Conservation (phyloP, 2,113 vertebrate species). For the Diphyllodes magnificus region DNA sequence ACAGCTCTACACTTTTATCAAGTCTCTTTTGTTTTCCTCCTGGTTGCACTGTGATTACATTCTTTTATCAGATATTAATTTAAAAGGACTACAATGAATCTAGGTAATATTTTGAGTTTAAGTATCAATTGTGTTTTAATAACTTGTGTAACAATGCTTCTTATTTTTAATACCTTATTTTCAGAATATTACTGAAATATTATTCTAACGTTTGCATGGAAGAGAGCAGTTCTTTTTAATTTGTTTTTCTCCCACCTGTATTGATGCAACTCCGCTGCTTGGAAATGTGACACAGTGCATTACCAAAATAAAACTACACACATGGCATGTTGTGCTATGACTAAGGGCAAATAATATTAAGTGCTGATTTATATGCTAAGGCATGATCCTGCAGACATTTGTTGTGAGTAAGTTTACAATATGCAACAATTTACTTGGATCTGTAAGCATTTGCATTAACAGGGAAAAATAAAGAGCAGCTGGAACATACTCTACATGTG, state of each 20-base stretch:
- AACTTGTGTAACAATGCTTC: background rate
- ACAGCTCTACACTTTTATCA: background rate
- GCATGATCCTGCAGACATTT: background rate
- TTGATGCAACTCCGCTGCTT: background rate
- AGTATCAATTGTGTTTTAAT: conserved; percentile 9
- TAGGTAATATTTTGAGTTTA: background rate
- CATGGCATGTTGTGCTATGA: background rate
- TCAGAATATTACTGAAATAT: background rate
- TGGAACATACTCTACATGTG: accelerated
- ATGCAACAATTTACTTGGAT: background rate
- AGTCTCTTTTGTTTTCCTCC: conserved; percentile 3
- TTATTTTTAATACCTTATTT: background rate
- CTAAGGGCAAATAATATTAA: background rate
- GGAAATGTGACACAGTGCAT: background rate
- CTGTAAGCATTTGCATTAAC: background rate
- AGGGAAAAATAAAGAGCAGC: background rate
- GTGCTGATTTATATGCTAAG: background rate
- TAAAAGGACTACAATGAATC: background rate
- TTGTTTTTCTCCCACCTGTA: background rate
- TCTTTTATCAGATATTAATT: conserved; percentile 18
- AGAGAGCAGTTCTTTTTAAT: background rate
- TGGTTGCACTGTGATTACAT: background rate
- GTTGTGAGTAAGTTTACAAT: background rate
- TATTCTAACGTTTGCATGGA: background rate
- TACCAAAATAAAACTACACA: background rate